Base-by-base conservation (phyloP, 2,797 vertebrate species). In the Merluccius polli region DNA sequence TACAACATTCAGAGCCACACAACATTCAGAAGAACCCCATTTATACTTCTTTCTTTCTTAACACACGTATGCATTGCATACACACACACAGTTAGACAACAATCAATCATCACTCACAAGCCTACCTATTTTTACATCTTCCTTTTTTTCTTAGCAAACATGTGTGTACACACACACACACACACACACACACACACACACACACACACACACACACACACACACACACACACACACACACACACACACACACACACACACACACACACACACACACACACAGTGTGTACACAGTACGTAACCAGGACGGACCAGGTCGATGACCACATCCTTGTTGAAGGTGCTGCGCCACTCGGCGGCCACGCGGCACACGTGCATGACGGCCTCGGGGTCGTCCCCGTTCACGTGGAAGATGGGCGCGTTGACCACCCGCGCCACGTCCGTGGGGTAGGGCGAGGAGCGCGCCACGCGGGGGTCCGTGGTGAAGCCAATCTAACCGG, bases 371-470 rank as follows among this genome's bases (percentile, higher is more conserved):
- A 98, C 96, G 0, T 96, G 96, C 86, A 96, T 94, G 0, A 98
- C 96, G 0, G 95, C 96, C 82, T 98, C 96, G 0, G 96, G 96
- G 89, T 97, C 95, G 0, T 97, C 96, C 0, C 94, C 94, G 0
- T 97, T 98, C 82, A 97, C 95, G 0, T 98, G 96, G 92, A 98
- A 97, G 82, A 98, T 97, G 36, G 96, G 96, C 0, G 96, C 95
- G 0, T 97, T 98, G 75, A 97, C 96, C 0, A 97, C 96, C 0
- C 95, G 94, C 8, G 95, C 96, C 0, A 97, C 95, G 0, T 97
- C 96, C 0, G 96, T 97, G 0, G 96, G 95, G 85, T 97, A 96
- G 0, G 95, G 95, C 0, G 96, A 97, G 71, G 95, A 97, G n/a
- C 95, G 95, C 2, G 96, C 96, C 92, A 97, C 94, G 0, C 95